Conservation (phyloP, 1,140 invertebrate genomes). For the Drosophila ohnishii region DNA sequence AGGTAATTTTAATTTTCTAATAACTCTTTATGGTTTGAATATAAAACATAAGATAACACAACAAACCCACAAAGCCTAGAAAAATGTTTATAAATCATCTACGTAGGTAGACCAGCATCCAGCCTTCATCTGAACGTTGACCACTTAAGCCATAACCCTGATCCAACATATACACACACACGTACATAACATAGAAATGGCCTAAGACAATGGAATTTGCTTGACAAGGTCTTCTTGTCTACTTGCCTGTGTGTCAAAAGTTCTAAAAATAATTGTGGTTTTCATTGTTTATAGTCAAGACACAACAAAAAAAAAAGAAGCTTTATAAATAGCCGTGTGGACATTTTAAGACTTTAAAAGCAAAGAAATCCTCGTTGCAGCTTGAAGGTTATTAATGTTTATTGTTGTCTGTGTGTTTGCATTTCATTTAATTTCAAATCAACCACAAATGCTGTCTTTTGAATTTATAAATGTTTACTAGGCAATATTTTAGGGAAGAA, state of each 20-base stretch:
- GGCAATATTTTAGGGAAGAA: not conserved
- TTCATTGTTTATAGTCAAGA: constrained; percentile 12
- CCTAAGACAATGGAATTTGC: constrained; percentile 18
- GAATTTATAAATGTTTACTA: not conserved
- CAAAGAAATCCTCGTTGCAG: not conserved
- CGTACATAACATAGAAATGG: not conserved
- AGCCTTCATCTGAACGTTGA: constrained; percentile 1
- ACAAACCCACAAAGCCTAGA: not conserved
- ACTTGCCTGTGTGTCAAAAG: constrained; percentile 13
- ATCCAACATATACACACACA: constrained; percentile 2
- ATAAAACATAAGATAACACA: not conserved
- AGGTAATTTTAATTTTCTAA: not conserved
- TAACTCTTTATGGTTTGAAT: not conserved
- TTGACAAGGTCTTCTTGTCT: constrained; percentile 17
- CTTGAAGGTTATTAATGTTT: constrained; percentile 23
- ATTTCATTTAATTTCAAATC: constrained; percentile 7
- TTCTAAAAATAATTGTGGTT: constrained; percentile 44
- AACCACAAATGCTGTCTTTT: not conserved
- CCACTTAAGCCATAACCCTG: constrained; percentile 17
- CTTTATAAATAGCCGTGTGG: constrained; percentile 29
- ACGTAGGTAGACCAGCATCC: not conserved
- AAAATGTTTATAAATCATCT: constrained; percentile 10
- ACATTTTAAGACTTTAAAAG: constrained; percentile 18
- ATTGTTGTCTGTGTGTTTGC: not conserved
- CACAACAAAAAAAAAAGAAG: not conserved